phyloP scores from a whole-genome alignment of 2,888 invertebrate species.

The Parnassius glacialis region DNA sequence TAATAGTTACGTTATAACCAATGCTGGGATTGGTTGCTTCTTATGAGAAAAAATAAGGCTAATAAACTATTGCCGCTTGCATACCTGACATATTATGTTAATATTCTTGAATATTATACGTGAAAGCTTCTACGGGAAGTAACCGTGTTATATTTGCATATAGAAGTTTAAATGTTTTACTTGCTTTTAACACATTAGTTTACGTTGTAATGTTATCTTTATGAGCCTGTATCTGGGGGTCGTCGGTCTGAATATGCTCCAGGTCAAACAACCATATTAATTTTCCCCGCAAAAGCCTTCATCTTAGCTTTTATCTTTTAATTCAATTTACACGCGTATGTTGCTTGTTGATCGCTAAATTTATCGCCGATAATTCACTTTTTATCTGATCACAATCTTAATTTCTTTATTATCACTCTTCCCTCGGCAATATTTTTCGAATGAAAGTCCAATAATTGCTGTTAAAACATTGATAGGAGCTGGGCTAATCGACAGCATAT shows the following conservation, averaged over 20 bases:
- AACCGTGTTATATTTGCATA: constrained; percentile 36
- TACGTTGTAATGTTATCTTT: constrained; percentile 50
- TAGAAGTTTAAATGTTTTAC: constrained; percentile 38
- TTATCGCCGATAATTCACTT: constrained; percentile 58
- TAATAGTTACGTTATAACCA: constrained; percentile 60
- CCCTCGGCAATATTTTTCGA: constrained; percentile 37
- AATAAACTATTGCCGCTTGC: constrained; percentile 55
- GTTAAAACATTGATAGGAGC: constrained; percentile 34
- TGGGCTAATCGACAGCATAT: constrained; percentile 30
- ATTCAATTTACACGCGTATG: constrained; percentile 69
- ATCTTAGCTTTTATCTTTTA: constrained; percentile 65
- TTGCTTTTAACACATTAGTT: constrained; percentile 43
- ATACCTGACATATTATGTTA: constrained; percentile 30
- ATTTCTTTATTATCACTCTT: constrained; percentile 63
- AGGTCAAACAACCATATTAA: constrained; percentile 59
- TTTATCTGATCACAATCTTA: constrained; percentile 62
- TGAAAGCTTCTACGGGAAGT: constrained; percentile 31
- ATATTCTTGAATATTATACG: constrained; percentile 31
- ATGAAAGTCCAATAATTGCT: constrained; percentile 37
- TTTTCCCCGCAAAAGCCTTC: constrained; percentile 53
- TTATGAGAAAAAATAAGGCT: constrained; percentile 66
- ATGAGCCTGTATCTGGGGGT: constrained; percentile 38
- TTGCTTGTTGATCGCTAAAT: constrained; percentile 57
- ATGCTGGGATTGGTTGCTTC: constrained; percentile 57
- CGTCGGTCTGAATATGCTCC: constrained; percentile 42